These are phyloP conservation scores for Drosophila anomalata DNA, from an alignment of 2,888 invertebrate species.

Conservation along the genomic window DNA sequence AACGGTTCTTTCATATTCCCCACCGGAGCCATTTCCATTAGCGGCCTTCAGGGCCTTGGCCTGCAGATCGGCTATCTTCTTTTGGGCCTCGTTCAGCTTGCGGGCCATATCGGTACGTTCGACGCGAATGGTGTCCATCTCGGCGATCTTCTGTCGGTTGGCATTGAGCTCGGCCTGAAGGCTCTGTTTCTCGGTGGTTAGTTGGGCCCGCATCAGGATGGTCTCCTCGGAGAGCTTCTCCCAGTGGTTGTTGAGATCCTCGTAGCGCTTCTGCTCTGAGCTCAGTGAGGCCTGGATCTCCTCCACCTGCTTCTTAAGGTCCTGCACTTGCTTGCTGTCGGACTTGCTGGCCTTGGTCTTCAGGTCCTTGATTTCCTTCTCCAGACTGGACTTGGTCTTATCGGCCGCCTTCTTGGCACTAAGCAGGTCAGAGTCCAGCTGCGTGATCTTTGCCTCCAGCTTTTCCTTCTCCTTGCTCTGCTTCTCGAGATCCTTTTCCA, in stretches of 20 bases:
- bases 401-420: constrained; percentile 88
- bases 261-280: constrained; percentile 89
- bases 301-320: constrained; percentile 84
- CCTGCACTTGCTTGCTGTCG: constrained; percentile 89
- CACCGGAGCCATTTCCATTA: constrained; percentile 61
- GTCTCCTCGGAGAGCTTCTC: constrained; percentile 93
- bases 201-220: constrained; percentile 91
- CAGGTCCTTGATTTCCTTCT: constrained; percentile 90
- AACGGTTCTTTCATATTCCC: constrained; percentile 88
- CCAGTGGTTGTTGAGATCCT: constrained; percentile 92
- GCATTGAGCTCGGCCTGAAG: constrained; percentile 85
- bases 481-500: constrained; percentile 88
- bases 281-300: constrained; percentile 88
- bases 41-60: constrained; percentile 72
- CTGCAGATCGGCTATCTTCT: constrained; percentile 80
- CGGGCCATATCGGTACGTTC: constrained; percentile 81
- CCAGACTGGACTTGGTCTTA: constrained; percentile 87
- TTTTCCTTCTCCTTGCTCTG: constrained; percentile 87
- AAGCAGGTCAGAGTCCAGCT: constrained; percentile 86
- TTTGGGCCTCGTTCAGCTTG: constrained; percentile 78
- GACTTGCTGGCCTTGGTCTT: constrained; percentile 88
- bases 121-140: constrained; percentile 77
- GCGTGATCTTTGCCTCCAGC: constrained; percentile 87
- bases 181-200: constrained; percentile 92
- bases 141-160: constrained; percentile 74